Base-by-base conservation (phyloP, 1,140 invertebrate species). In the Ridgeia piscesae region DNA sequence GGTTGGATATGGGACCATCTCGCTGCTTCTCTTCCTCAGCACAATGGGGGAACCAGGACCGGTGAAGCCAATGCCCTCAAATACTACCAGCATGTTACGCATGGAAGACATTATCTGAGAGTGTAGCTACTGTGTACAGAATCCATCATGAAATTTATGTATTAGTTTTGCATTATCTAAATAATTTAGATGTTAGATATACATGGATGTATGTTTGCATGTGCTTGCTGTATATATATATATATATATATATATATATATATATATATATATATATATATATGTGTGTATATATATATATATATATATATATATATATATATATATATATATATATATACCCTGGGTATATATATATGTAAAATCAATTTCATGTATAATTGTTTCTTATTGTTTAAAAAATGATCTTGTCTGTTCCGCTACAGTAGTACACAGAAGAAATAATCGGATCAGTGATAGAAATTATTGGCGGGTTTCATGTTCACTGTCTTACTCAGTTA, bases 1-100 rank as follows among this genome's bases (percentile, higher is more conserved):
- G n/a, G n/a, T 96, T 34, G 97, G 97, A 14, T 97, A 97, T 94
- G 94, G 95, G 17, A 92, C 94, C 0, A 95, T 96, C 35, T 95
- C 95, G 93, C 94, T 94, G 27, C 94, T 96, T 33, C 92, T 96
- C 35, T 95, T 96, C 92, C 89, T 95, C 58, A 77, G 58, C 27
- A 77, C 58, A 2, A 77, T 77, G 58, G 58, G 58, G 27, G 58
- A 77, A 21, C 8, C 58, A 77, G 58, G 8, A 77, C 58, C 6
- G 14, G 58, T 77, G 14, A 77, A 77, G 27, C 58, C 58, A 21
- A 21, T 77, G 58, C 58, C 58, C 8, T 27, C 58, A 4, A 77
- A 77, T 77, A 31, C 2, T 77, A 77, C 58, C 58, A 77, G 27
- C 17, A 21, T 77, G 27, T 21, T 77, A 77, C 58, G 27, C 58